Evolutionary conservation across 2,113 vertebrate genomes (phyloP).

Genomic region (Brachypteracias leptosomus): DNA sequence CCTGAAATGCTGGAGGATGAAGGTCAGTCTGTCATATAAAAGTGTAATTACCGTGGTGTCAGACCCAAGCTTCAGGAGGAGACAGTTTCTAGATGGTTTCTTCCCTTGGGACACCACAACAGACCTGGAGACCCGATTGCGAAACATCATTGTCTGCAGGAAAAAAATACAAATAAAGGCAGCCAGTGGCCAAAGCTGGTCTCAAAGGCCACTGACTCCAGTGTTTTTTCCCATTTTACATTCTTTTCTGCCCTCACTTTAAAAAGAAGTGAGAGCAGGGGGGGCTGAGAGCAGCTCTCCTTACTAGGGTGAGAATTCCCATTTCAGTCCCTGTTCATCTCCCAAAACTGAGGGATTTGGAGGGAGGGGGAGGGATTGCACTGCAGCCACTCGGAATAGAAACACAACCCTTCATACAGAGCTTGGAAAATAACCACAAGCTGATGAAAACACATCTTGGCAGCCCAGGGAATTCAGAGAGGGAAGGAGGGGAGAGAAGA

Average conservation of each 20-base stretch:
- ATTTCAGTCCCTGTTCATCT: slow-evolving; percentile 36
- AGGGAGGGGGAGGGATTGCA: background rate
- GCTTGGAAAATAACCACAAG: slow-evolving; percentile 48
- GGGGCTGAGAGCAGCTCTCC: background rate
- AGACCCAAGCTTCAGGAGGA: background rate
- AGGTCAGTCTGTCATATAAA: background rate
- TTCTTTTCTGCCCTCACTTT: background rate
- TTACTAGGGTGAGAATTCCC: background rate
- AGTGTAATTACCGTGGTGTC: background rate
- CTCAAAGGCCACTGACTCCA: background rate
- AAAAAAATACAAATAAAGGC: background rate
- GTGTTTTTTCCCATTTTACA: background rate
- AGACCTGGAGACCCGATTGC: background rate
- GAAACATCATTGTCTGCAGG: background rate
- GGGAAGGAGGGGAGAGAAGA: background rate
- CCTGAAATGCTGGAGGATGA: background rate
- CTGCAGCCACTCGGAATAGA: background rate
- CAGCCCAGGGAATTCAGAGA: background rate
- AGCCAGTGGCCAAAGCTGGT: background rate
- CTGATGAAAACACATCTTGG: background rate
- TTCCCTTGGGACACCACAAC: background rate
- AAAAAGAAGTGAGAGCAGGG: background rate
- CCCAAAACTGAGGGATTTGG: background rate
- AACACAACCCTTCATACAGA: background rate
- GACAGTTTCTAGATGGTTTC: background rate